These are phyloP conservation scores for Enhydra lutris DNA, from an alignment of 2,113 vertebrate species.

Conservation along the genomic window DNA sequence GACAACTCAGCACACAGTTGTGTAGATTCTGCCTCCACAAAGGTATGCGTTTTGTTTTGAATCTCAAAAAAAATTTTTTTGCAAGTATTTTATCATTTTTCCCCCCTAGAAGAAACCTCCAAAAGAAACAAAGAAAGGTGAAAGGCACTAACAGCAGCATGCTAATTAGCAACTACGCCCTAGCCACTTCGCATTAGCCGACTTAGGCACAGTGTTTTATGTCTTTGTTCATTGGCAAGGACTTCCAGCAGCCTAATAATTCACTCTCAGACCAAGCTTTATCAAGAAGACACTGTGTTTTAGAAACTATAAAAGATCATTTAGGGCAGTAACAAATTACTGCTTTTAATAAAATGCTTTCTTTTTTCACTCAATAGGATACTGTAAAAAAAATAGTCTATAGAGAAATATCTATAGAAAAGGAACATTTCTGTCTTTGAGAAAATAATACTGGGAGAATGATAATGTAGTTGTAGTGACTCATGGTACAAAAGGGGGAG, in stretches of 20 bases:
- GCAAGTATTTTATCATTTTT: conserved; percentile 25
- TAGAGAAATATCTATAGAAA: conserved; percentile 49
- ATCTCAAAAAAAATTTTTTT: neutral
- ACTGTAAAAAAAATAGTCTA: conserved; percentile 32
- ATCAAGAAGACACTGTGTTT: conserved; percentile 60
- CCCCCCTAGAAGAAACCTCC: neutral
- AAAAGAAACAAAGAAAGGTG: conserved; percentile 52
- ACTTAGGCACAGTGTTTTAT: conserved; percentile 21
- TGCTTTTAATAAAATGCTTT: conserved; percentile 72
- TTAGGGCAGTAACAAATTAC: conserved; percentile 71
- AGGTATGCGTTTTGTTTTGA: neutral
- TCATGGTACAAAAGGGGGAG: neutral
- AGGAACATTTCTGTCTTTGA: conserved; percentile 51
- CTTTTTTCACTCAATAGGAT: conserved; percentile 30
- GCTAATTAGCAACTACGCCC: conserved; percentile 58
- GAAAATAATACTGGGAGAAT: conserved; percentile 36
- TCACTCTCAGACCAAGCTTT: conserved; percentile 54
- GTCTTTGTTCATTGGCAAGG: conserved; percentile 55
- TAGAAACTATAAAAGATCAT: conserved; percentile 68
- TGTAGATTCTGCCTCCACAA: neutral
- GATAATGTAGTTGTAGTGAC: neutral
- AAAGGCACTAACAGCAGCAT: conserved; percentile 4
- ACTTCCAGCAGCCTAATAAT: conserved; percentile 56
- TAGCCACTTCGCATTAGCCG: conserved; percentile 23
- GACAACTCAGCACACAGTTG: neutral